phyloP scores from a whole-genome alignment of 2,113 vertebrate species.

The Perca fluviatilis region DNA sequence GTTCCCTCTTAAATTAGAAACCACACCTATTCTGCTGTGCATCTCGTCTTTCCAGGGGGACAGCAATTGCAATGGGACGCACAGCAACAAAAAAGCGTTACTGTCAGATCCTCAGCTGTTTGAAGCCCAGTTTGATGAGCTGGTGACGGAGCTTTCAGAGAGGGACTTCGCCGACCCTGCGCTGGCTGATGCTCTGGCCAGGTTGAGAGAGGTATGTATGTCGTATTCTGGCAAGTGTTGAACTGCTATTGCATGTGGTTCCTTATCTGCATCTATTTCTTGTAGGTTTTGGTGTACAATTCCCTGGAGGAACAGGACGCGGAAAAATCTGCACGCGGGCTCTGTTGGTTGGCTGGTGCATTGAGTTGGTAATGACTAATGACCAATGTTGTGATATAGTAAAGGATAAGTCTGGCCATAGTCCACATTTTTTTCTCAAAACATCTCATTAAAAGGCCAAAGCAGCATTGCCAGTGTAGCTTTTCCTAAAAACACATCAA shows the following conservation, averaged over 20 bases:
- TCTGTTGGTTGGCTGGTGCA: slow-evolving; percentile 93
- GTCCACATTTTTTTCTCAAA: neutral
- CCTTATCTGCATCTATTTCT: rapidly evolving
- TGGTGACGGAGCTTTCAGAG: slow-evolving; percentile 88
- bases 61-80: slow-evolving; percentile 73
- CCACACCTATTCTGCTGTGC: slow-evolving; percentile 6
- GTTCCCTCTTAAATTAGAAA: neutral
- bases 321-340: no score
- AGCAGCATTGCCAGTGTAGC: neutral
- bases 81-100: slow-evolving; percentile 55
- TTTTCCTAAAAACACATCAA: neutral
- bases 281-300: slow-evolving; percentile 91
- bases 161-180: slow-evolving; percentile 84
- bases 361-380: slow-evolving; percentile 92
- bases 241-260: neutral
- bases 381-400: neutral
- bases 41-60: slow-evolving; percentile 73
- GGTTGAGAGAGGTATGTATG: slow-evolving; percentile 85
- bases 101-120: slow-evolving; percentile 84
- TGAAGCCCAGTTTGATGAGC: slow-evolving; percentile 86
- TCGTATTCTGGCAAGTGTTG: neutral
- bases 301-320: slow-evolving; percentile 90
- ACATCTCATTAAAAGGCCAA: neutral
- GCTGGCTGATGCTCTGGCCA: slow-evolving; percentile 84
- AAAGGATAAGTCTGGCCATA: neutral